Percentiles rank a stretch among this genome's conserved stretches.
Conservation (phyloP, 2,113 vertebrate genomes). For the Aldabrachelys gigantea region DNA sequence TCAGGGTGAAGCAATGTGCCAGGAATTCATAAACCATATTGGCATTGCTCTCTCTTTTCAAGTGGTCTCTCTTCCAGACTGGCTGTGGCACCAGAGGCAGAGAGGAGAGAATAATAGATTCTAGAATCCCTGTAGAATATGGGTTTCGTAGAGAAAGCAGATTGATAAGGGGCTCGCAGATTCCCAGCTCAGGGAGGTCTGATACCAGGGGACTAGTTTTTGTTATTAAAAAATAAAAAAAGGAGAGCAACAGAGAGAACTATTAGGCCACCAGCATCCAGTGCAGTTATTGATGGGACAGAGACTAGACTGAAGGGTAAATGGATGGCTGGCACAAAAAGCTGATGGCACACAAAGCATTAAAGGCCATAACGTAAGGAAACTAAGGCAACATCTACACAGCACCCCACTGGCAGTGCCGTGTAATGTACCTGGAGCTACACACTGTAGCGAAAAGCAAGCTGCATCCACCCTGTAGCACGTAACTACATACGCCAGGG, state of each 20-base stretch:
- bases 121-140: background rate
- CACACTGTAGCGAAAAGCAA: background rate
- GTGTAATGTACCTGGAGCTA: background rate
- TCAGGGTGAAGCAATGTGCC: constrained; percentile 30
- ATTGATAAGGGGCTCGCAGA: constrained; percentile 3
- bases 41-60: constrained; percentile 49
- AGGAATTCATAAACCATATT: constrained; percentile 34
- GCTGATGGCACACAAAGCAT: background rate
- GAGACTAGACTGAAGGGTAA: constrained; percentile 18
- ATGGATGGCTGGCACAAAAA: constrained; percentile 5
- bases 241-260: background rate
- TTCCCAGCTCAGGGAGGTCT: constrained; percentile 15
- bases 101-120: background rate
- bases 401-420: background rate
- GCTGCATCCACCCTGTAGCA: background rate
- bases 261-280: background rate
- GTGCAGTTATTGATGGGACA: constrained; percentile 16
- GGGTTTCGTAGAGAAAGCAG: constrained; percentile 4
- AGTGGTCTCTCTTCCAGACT: background rate
- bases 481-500: background rate
- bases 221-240: constrained; percentile 26
- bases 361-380: background rate
- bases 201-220: constrained; percentile 1
- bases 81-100: constrained; percentile 4
- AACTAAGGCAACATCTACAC: background rate